Conservation (phyloP, 2,797 vertebrate species). For the Syndactyla subalaris region DNA sequence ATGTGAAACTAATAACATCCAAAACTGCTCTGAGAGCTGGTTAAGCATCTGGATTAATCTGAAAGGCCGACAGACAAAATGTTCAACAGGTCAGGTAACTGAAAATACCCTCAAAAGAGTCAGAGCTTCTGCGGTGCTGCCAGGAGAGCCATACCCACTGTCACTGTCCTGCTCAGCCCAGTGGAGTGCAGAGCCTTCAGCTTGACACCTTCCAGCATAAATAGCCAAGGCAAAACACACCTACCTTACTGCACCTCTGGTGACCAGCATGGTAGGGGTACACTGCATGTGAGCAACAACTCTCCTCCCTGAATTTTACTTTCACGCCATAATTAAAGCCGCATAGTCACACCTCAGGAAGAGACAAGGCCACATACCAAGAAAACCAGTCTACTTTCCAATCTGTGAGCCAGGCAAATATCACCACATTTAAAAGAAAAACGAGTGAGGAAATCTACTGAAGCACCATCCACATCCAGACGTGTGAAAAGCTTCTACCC, state of each 20-base stretch:
- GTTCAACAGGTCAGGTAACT: background rate
- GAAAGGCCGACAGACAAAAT: background rate
- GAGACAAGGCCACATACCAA: fast-evolving
- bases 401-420: background rate
- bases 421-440: background rate
- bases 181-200: background rate
- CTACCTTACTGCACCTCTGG: fast-evolving
- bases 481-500: background rate
- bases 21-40: background rate
- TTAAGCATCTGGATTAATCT: background rate
- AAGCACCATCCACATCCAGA: background rate
- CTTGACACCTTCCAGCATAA: background rate
- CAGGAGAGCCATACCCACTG: background rate
- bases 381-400: background rate
- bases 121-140: background rate
- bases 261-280: fast-evolving
- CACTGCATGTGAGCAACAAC: background rate
- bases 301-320: background rate
- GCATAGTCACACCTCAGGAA: fast-evolving
- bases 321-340: background rate
- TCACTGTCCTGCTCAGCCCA: background rate
- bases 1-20: background rate
- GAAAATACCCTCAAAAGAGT: background rate
- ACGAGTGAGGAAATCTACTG: fast-evolving
- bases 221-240: fast-evolving